These are phyloP conservation scores for Vidua macroura DNA, from an alignment of 2,113 vertebrate species.

Conservation along the genomic window DNA sequence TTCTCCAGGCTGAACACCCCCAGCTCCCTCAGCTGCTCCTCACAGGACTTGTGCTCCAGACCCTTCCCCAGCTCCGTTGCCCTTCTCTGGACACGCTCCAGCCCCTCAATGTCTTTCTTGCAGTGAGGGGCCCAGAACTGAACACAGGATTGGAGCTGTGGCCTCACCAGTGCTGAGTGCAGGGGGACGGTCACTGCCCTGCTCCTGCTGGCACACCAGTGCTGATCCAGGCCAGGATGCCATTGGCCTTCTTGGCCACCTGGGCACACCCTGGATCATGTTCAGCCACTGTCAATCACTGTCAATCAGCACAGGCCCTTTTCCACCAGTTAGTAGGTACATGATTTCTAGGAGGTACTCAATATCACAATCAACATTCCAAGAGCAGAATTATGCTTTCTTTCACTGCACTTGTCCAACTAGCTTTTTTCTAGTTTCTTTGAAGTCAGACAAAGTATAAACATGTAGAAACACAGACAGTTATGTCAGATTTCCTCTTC, in stretches of 20 bases:
- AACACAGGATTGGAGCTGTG: background rate
- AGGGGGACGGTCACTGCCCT: background rate
- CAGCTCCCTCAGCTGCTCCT: background rate
- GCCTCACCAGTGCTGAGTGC: background rate
- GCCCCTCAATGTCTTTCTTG: background rate
- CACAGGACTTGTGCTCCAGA: background rate
- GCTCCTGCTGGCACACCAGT: background rate
- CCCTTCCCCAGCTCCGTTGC: background rate
- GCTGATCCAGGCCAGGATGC: background rate
- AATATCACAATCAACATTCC: background rate
- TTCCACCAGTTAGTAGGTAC: background rate
- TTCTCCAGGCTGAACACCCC: background rate
- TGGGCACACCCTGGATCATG: background rate
- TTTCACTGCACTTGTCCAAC: rapidly evolving
- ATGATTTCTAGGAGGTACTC: background rate
- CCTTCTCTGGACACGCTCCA: background rate
- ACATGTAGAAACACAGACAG: background rate
- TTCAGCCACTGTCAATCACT: rapidly evolving
- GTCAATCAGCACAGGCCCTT: rapidly evolving
- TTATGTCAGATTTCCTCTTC: background rate
- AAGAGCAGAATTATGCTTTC: background rate
- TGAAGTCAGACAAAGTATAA: background rate
- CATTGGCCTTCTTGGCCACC: background rate
- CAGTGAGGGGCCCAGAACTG: background rate
- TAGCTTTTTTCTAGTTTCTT: background rate